phyloP scores from a whole-genome alignment of 2,113 vertebrate species.

The Mirza zaza region DNA sequence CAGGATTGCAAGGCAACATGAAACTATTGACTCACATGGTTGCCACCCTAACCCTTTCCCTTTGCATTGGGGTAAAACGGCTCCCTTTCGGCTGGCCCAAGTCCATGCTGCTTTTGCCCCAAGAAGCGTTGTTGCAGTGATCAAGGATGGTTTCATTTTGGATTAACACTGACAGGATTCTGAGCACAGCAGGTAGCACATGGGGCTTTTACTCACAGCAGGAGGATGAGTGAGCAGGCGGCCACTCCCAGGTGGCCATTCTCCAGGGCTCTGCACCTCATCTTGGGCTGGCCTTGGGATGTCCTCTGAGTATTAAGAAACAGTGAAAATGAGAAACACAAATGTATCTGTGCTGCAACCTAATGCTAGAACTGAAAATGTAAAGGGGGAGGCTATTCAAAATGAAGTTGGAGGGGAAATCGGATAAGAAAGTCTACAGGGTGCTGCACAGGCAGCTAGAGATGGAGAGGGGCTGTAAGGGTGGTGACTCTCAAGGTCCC shows the following conservation, averaged over 20 bases:
- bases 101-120: not conserved
- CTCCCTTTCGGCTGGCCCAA: not conserved
- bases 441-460: not conserved
- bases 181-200: not conserved
- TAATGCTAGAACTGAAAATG: not conserved
- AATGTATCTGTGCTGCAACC: not conserved
- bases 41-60: not conserved
- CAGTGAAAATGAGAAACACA: not conserved
- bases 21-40: not conserved
- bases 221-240: not conserved
- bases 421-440: not conserved
- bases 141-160: not conserved
- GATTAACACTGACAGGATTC: not conserved
- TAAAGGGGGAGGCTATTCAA: not conserved
- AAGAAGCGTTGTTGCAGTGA: not conserved
- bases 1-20: not conserved
- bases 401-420: not conserved
- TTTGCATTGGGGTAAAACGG: not conserved
- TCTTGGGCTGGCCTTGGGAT: not conserved
- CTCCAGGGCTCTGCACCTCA: not conserved
- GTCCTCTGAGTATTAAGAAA: not conserved
- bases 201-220: not conserved
- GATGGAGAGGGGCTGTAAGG: rapidly evolving
- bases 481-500: not conserved
- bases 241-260: not conserved